Evolutionary conservation across 35 echinoderm and acorn worm genomes (phyloP), one percentile per base, ranked within the genome.

Genomic region (Anneissia japonica): DNA sequence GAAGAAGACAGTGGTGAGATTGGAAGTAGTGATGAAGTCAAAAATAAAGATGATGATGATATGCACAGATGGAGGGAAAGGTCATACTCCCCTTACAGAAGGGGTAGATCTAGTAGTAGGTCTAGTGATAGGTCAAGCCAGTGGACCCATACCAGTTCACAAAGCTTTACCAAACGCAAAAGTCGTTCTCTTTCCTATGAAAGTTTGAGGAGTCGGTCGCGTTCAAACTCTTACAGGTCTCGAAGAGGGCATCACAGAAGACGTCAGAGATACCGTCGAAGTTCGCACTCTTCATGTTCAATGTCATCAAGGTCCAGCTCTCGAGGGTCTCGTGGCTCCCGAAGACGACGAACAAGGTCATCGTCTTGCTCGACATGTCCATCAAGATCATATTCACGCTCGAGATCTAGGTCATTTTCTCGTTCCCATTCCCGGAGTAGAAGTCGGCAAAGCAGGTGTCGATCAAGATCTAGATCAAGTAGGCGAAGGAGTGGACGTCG

Each of bases 321-420:
- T 4, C 79, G 32, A 33, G 28, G 41, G 31, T 84, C 88, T 41
- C 14, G 46, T 30, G 39, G 79, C 75, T 74, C 72, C 35, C 35
- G 46, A 28, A 64, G 7, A 6, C 38, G 31, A 16, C 34, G 87
- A 73, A 82, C 87, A 10, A 31, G 87, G 21, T 90, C 89, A 39
- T 5, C 21, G 28, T 90, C 88, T 12, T 77, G 81, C 32, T 90
- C 88, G 0, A 34, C 30, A 14, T 90, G 82, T 0, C 45, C 33
- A 13, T 91, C 89, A 1, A 85, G 75, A 23, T 91, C 88, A 72
- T 33, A 38, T 7, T 89, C 88, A 34, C 32, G 81, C 21, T 84
- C 74, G 0, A 11, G 46, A 26, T 83, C 88, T 37, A 79, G 75
- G 26, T 88, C 86, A 73, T 3, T 37, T 13, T 88, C 86, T 26